A percentile compares a stretch with the other conserved stretches of the same genome.
phyloP scores from a whole-genome alignment of 2,113 vertebrate species.

The Hemiscyllium ocellatum region DNA sequence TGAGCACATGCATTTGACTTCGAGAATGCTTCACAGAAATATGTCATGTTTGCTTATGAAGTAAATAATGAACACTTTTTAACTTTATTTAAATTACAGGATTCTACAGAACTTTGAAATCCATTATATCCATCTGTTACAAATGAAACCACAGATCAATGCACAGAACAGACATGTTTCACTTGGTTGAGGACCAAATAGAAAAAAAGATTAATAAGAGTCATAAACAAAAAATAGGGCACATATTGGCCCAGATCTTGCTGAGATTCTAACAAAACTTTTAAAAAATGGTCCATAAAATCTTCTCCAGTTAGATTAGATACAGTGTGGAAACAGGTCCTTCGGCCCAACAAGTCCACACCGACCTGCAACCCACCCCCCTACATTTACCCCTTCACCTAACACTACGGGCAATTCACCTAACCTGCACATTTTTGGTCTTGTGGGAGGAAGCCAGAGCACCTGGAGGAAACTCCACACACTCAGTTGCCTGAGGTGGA shows the following conservation, averaged over 20 bases:
- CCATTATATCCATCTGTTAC: neutral
- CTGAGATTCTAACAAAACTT: neutral
- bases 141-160: neutral
- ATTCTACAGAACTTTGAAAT: neutral
- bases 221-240: neutral
- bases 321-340: too few relatives aligned
- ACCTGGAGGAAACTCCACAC: too few relatives aligned
- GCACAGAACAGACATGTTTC: neutral
- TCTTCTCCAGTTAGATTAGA: neutral
- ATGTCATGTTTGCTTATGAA: neutral
- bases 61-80: neutral
- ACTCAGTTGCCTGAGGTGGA: too few relatives aligned
- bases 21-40: neutral
- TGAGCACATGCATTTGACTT: neutral
- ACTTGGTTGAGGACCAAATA: neutral
- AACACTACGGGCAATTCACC: too few relatives aligned
- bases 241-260: neutral
- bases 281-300: neutral
- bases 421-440: too few relatives aligned
- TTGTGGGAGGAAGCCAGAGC: too few relatives aligned
- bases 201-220: neutral
- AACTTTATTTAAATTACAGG: neutral
- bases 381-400: too few relatives aligned
- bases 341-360: too few relatives aligned
- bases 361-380: too few relatives aligned